A percentile compares a stretch with the other conserved stretches of the same genome.
These are phyloP conservation scores for Agonopterix subpropinquella DNA, from an alignment of 2,888 invertebrate species.

Conservation along the genomic window DNA sequence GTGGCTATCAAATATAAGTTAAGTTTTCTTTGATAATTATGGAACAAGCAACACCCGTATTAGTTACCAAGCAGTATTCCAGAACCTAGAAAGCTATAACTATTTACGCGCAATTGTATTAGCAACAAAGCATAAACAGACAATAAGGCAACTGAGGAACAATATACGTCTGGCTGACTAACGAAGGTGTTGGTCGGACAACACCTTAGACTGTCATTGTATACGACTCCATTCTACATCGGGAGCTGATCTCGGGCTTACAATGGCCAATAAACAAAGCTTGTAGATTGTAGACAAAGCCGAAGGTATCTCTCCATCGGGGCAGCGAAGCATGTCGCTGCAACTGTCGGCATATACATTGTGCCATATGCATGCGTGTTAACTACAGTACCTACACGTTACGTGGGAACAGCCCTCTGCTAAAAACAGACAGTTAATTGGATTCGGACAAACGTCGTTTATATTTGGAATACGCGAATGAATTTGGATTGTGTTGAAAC, in stretches of 20 bases:
- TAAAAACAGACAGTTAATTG: neutral
- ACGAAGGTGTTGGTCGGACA: conserved; percentile 15
- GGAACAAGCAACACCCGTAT: no score
- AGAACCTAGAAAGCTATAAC: no score
- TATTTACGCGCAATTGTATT: neutral
- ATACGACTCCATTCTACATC: conserved; percentile 52
- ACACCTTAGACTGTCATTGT: conserved; percentile 34
- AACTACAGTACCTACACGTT: conserved; percentile 16
- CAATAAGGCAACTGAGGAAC: conserved; percentile 10
- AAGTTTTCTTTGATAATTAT: no score
- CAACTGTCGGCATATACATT: conserved; percentile 59
- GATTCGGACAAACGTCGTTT: neutral
- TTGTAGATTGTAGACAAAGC: conserved; percentile 59
- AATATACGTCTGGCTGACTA: conserved; percentile 22
- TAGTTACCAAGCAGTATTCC: no score
- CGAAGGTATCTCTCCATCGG: conserved; percentile 48
- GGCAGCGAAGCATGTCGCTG: conserved; percentile 59
- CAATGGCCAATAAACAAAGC: conserved; percentile 69
- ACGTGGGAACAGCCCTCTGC: conserved; percentile 14
- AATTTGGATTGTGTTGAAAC: no score
- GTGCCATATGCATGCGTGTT: conserved; percentile 52
- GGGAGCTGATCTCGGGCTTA: conserved; percentile 48
- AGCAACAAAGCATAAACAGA: neutral
- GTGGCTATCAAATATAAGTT: no score
- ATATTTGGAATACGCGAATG: no score